Conservation (phyloP, 2,888 invertebrate genomes). For the Athalia cordata region DNA sequence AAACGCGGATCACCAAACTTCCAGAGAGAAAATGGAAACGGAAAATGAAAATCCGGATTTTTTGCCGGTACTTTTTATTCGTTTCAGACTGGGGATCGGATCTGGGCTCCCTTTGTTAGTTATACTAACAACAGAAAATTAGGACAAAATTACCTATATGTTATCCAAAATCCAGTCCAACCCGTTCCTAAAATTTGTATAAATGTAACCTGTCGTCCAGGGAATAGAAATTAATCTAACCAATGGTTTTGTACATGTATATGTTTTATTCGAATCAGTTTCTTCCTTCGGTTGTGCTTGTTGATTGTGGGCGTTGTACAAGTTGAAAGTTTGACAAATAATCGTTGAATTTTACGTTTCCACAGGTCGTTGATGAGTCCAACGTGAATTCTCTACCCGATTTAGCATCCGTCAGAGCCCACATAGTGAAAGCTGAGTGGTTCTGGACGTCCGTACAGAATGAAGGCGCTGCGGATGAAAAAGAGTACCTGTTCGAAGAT, state of each 20-base stretch:
- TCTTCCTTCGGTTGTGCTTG: neutral
- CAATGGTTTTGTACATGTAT: neutral
- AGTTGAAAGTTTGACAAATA: neutral
- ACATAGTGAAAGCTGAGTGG: slow-evolving; percentile 95
- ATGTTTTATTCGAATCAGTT: neutral
- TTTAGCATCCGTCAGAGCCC: slow-evolving; percentile 80
- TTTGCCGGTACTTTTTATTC: too few relatives aligned
- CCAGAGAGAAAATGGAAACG: too few relatives aligned
- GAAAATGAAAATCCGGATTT: too few relatives aligned
- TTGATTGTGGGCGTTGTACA: neutral
- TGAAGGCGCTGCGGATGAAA: slow-evolving; percentile 93
- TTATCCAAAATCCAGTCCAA: too few relatives aligned
- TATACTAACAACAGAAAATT: too few relatives aligned
- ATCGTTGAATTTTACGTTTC: slow-evolving; percentile 47
- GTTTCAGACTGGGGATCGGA: too few relatives aligned
- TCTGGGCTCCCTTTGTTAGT: too few relatives aligned
- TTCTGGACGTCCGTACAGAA: slow-evolving; percentile 99
- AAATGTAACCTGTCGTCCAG: too few relatives aligned
- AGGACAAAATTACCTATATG: too few relatives aligned
- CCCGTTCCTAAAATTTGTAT: too few relatives aligned
- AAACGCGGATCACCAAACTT: too few relatives aligned
- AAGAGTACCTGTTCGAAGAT: slow-evolving; percentile 90
- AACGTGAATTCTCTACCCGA: slow-evolving; percentile 83
- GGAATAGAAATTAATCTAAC: too few relatives aligned
- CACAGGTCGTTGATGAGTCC: slow-evolving; percentile 90